Percentiles rank a stretch among this genome's conserved stretches.
These are phyloP conservation scores for Gonatopus flavifemur DNA, from an alignment of 1,140 invertebrate genomes.

Conservation along the genomic window DNA sequence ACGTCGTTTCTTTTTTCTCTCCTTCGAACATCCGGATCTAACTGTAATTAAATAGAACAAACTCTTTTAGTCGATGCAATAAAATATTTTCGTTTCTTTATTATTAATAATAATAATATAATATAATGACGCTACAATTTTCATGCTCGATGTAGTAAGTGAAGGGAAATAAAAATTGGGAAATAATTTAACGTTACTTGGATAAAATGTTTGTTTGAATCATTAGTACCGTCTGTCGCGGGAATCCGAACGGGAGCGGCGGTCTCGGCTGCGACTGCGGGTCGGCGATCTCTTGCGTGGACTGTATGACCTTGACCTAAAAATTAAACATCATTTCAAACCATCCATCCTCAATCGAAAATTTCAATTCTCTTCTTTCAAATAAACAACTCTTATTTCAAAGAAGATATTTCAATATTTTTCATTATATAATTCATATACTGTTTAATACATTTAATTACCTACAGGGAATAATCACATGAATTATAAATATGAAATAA, in stretches of 20 bases:
- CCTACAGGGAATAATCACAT: too few species aligned
- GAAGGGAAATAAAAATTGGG: background rate
- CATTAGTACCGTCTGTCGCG: slow-evolving; percentile 57
- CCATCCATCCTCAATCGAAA: slow-evolving; percentile 14
- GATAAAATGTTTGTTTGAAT: slow-evolving; percentile 1
- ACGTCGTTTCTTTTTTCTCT: slow-evolving; percentile 16
- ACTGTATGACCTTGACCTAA: slow-evolving; percentile 55
- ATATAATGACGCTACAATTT: background rate
- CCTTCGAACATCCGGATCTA: slow-evolving; percentile 36
- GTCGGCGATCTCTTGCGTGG: slow-evolving; percentile 53
- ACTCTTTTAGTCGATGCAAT: slow-evolving; percentile 11
- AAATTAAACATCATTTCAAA: slow-evolving; percentile 34
- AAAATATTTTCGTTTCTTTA: background rate
- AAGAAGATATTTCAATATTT: too few species aligned
- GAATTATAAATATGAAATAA: too few species aligned
- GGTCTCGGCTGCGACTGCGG: slow-evolving; percentile 54
- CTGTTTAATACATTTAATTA: too few species aligned
- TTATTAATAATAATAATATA: background rate
- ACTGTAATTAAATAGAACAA: slow-evolving; percentile 38
- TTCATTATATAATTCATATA: too few species aligned
- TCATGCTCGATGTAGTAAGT: background rate
- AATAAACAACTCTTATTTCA: too few species aligned
- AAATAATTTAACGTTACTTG: background rate
- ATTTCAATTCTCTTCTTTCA: too few species aligned
- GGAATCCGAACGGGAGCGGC: slow-evolving; percentile 56